Evolutionary conservation across 1,140 invertebrate species (phyloP), one percentile per base, ranked within the genome.

Genomic region (Pogonomyrmex californicus): DNA sequence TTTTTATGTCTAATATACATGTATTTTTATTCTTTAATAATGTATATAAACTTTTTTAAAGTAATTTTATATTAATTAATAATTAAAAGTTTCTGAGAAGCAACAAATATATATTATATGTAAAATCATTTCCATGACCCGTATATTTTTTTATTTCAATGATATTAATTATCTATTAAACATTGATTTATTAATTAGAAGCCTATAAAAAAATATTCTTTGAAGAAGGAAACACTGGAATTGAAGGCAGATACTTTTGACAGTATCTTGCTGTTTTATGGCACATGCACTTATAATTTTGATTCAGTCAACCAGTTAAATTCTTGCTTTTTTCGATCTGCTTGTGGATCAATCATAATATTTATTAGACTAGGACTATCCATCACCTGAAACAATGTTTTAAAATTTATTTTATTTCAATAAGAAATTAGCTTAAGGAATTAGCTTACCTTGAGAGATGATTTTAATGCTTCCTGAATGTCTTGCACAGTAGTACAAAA

Each of bases 221-320:
- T 30, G 54, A 38, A 38, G 49, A 86, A 79, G 60, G 17, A 71
- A 85, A 65, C 30, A 36, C 44, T 17, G 38, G 10, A 68, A 86
- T 41, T 3, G 12, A 23, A 23, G 23, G 23, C 86, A 75, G 14
- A 73, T 58, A 10, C 51, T 17, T 60, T 14, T 78, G 17, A 54
- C 17, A 36, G 10, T 1, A 23, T 63, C 62, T 81, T 47, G 14
- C 30, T n/a, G 30, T n/a, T 2, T 68, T 63, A 30, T 33, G 65
- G 17, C 47, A 66, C 65, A 65, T 71, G 73, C 33, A 76, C 90
- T 97, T 95, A 98, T 85, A 98, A 95, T 95, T 99, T 99, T 33
- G 98, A 98, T 95, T 98, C 98, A 0, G 98, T 99, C 2, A 99
- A 95, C 98, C 98, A 99, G 91, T 96, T 97, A 93, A 98, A 99